phyloP scores from a whole-genome alignment of 1,140 invertebrate genomes.

The Chironomus tepperi region DNA sequence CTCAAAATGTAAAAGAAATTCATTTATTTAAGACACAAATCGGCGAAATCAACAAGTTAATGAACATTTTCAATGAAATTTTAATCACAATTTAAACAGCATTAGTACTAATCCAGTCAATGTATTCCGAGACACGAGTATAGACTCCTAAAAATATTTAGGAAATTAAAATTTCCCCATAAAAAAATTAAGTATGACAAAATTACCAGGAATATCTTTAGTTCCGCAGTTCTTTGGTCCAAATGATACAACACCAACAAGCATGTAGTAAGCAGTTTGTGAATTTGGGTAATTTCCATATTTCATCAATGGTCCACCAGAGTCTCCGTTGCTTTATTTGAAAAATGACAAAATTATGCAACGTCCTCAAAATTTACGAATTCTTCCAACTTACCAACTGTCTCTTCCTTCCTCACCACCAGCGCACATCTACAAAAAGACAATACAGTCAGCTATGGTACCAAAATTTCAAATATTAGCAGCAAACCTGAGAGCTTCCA shows the following conservation, averaged over 20 bases:
- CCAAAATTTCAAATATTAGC: not conserved
- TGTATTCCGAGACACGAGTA: no score
- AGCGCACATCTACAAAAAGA: constrained; percentile 19
- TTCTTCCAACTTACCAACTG: not conserved
- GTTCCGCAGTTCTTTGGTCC: constrained; percentile 33
- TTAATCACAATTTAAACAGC: no score
- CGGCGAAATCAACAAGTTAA: no score
- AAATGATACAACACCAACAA: constrained; percentile 43
- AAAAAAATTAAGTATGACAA: no score
- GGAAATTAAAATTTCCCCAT: no score
- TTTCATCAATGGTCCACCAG: constrained; percentile 49
- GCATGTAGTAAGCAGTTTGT: constrained; percentile 26
- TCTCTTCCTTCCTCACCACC: constrained; percentile 11
- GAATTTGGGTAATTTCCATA: not conserved
- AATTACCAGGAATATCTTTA: no score
- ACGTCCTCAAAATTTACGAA: not conserved
- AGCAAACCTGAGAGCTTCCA: not conserved
- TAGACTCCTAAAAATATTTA: no score
- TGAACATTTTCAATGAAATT: no score
- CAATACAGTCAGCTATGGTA: not conserved
- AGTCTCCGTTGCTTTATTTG: constrained; percentile 28
- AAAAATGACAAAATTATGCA: not conserved
- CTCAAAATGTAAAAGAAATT: no score
- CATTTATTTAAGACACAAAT: no score
- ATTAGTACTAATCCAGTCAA: no score